These are phyloP conservation scores for Edolisoma coerulescens DNA, from an alignment of 2,113 vertebrate genomes.

Conservation along the genomic window DNA sequence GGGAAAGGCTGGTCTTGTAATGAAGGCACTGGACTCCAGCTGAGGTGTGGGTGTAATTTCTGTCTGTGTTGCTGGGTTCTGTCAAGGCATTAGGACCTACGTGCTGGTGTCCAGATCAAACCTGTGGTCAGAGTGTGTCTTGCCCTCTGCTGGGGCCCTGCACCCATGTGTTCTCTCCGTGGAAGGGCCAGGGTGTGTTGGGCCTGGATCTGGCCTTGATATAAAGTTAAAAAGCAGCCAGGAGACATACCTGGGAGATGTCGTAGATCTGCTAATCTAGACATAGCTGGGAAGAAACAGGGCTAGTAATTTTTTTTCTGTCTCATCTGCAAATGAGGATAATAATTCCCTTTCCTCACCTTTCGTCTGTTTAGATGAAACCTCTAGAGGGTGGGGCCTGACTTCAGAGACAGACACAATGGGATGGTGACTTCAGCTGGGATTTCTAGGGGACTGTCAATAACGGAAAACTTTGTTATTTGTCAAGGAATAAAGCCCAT, in stretches of 20 bases:
- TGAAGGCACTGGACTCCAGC: neutral
- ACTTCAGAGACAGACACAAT: neutral
- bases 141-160: rapidly evolving
- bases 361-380: neutral
- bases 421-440: neutral
- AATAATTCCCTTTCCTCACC: slow-evolving; percentile 4
- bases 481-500: neutral
- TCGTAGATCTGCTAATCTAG: neutral
- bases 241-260: neutral
- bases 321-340: slow-evolving; percentile 21
- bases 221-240: neutral
- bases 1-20: neutral
- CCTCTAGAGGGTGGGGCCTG: neutral
- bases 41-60: neutral
- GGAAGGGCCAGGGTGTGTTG: neutral
- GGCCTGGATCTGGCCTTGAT: neutral
- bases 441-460: neutral
- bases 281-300: neutral
- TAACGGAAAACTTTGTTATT: neutral
- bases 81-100: neutral
- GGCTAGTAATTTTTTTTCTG: neutral
- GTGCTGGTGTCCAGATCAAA: neutral
- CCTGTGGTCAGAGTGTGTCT: neutral
- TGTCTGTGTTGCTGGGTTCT: neutral
- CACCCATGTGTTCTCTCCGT: rapidly evolving